These are phyloP conservation scores for Helicoverpa assulta DNA, from an alignment of 2,888 invertebrate species.

Conservation along the genomic window DNA sequence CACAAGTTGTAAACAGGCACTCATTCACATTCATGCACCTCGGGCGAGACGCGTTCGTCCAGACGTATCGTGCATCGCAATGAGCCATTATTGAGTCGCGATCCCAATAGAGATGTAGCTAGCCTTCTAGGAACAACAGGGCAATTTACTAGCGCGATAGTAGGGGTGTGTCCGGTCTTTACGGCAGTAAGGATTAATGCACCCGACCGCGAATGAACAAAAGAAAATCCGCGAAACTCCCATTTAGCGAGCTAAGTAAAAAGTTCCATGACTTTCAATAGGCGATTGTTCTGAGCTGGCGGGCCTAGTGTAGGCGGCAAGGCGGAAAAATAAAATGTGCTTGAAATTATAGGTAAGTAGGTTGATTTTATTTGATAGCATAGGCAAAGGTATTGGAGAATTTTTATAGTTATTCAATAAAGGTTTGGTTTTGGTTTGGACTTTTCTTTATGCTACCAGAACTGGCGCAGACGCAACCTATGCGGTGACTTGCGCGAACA, in stretches of 20 bases:
- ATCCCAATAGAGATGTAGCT: conserved; percentile 80
- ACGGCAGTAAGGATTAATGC: conserved; percentile 73
- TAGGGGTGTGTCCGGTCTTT: conserved; percentile 79
- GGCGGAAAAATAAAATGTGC: conserved; percentile 44
- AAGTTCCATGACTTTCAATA: conserved; percentile 64
- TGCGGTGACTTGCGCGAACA: conserved; percentile 63
- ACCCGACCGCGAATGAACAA: conserved; percentile 58
- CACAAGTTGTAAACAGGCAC: conserved; percentile 55
- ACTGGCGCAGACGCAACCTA: conserved; percentile 47
- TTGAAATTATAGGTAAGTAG: conserved; percentile 14
- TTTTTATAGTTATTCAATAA: too few relatives aligned
- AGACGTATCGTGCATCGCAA: conserved; percentile 81
- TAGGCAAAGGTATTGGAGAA: background rate
- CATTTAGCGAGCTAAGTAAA: conserved; percentile 53
- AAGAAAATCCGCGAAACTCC: conserved; percentile 59
- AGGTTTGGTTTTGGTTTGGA: background rate
- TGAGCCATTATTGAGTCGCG: conserved; percentile 76
- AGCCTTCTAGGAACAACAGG: conserved; percentile 68
- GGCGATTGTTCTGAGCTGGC: conserved; percentile 64
- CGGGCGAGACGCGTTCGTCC: conserved; percentile 73
- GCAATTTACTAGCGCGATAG: conserved; percentile 78
- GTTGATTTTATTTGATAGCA: conserved; percentile 10
- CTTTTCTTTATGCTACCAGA: conserved; percentile 63
- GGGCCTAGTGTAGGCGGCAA: conserved; percentile 39
- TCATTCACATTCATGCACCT: conserved; percentile 80